These are phyloP conservation scores for Mus minutoides DNA, from an alignment of 2,797 vertebrate species.

Conservation along the genomic window DNA sequence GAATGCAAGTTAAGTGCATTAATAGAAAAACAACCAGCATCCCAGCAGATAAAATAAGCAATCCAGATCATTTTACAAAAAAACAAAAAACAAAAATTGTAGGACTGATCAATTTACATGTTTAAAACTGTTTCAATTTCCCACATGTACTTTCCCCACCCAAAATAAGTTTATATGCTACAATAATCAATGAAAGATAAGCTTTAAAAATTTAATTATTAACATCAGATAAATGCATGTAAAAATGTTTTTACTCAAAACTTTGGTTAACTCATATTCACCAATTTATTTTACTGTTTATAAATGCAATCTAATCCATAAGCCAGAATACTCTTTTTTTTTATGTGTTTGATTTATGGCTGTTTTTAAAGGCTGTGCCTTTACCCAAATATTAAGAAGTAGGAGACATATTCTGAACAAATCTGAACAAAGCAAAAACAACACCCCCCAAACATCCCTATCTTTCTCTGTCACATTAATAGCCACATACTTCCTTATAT, in stretches of 20 bases:
- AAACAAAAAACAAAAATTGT: conserved; percentile 80
- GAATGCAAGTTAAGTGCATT: conserved; percentile 94
- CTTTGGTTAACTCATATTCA: conserved; percentile 82
- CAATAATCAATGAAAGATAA: conserved; percentile 82
- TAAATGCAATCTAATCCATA: conserved; percentile 81
- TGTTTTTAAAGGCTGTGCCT: conserved; percentile 1
- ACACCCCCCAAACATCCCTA: not conserved
- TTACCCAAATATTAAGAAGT: conserved; percentile 41
- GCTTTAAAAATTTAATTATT: conserved; percentile 75
- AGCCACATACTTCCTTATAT: not conserved
- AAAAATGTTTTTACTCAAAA: conserved; percentile 73
- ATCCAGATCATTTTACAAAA: conserved; percentile 87
- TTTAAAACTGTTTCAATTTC: conserved; percentile 86
- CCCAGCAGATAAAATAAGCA: conserved; percentile 91
- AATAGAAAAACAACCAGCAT: conserved; percentile 93
- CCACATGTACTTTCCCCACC: conserved; percentile 77
- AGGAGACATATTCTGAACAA: conserved; percentile 4
- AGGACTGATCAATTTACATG: conserved; percentile 85
- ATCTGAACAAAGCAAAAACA: conserved; percentile 14
- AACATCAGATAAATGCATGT: conserved; percentile 74
- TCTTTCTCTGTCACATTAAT: conserved; percentile 31
- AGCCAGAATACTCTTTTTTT: conserved; percentile 81
- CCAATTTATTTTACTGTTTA: conserved; percentile 78
- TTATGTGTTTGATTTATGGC: conserved; percentile 5
- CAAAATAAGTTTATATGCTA: conserved; percentile 83